These are phyloP conservation scores for Griposia aprilina DNA, from an alignment of 2,888 invertebrate species.

Conservation along the genomic window DNA sequence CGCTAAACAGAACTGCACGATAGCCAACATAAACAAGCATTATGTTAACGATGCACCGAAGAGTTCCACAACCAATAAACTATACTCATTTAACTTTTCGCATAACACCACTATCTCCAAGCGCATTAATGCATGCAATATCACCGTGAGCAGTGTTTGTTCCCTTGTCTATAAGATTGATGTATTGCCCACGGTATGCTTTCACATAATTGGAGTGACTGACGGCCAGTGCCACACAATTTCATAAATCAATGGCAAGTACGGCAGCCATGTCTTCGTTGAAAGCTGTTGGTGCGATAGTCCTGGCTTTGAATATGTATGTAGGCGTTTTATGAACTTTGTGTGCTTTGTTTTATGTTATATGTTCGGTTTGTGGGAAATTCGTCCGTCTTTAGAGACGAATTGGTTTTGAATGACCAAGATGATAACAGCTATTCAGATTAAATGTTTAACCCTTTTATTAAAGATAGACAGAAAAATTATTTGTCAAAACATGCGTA, in stretches of 20 bases:
- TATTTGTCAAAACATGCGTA: too few species aligned
- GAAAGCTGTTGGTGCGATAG: constrained; percentile 64
- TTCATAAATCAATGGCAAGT: constrained; percentile 78
- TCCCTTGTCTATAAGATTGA: constrained; percentile 79
- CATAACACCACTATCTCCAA: constrained; percentile 58
- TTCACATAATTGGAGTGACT: constrained; percentile 77
- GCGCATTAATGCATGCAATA: constrained; percentile 67
- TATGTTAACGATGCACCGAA: constrained; percentile 55
- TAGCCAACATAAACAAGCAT: constrained; percentile 52
- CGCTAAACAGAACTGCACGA: constrained; percentile 22
- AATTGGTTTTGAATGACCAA: constrained; percentile 20
- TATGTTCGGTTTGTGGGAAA: constrained; percentile 4
- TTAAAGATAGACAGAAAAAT: too few species aligned
- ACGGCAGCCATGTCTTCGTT: constrained; percentile 66
- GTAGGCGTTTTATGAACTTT: constrained; percentile 42
- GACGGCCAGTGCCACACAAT: constrained; percentile 69
- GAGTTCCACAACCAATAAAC: constrained; percentile 60
- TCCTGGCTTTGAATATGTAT: constrained; percentile 61
- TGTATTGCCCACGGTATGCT: constrained; percentile 72
- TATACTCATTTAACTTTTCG: constrained; percentile 65
- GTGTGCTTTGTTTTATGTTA: constrained; percentile 5
- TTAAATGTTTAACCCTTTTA: background rate
- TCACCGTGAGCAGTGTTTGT: constrained; percentile 67
- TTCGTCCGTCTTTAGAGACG: background rate
- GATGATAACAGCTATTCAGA: background rate